Evolutionary conservation across 1,140 invertebrate species (phyloP).

Genomic region (Philaenus spumarius): DNA sequence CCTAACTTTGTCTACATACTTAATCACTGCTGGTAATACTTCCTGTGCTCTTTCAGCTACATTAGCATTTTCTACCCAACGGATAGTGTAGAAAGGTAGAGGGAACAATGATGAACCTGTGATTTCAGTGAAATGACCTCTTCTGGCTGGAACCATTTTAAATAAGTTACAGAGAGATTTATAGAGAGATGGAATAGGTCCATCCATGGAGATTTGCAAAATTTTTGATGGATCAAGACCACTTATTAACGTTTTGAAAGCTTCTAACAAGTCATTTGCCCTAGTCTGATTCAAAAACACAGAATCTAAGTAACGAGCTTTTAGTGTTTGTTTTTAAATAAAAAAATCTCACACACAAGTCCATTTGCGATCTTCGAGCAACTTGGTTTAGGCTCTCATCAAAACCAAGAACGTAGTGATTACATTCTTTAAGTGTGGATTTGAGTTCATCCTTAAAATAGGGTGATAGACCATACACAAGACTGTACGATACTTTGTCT

Average conservation of each 20-base stretch:
- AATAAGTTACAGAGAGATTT: conserved; percentile 22
- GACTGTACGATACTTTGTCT: too few relatives aligned
- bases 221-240: not conserved
- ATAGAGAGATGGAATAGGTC: conserved; percentile 25
- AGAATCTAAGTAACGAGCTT: not conserved
- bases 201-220: not conserved
- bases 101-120: conserved; percentile 24
- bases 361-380: not conserved
- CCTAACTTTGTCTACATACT: not conserved
- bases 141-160: conserved; percentile 25
- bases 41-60: conserved; percentile 27
- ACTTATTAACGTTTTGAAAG: too few relatives aligned
- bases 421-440: too few relatives aligned
- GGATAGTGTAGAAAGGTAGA: conserved; percentile 26
- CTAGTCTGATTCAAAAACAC: not conserved
- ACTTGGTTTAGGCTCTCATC: not conserved
- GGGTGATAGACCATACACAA: too few relatives aligned
- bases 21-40: not conserved
- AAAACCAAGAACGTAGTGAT: not conserved
- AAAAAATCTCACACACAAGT: too few relatives aligned
- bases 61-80: conserved; percentile 28
- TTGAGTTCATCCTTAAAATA: too few relatives aligned
- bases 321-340: not conserved
- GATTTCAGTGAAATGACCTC: conserved; percentile 19
- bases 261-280: not conserved